Percentiles rank a stretch among this genome's conserved stretches.
phyloP scores from a whole-genome alignment of 1,140 invertebrate genomes.

The Drosophila parvula region DNA sequence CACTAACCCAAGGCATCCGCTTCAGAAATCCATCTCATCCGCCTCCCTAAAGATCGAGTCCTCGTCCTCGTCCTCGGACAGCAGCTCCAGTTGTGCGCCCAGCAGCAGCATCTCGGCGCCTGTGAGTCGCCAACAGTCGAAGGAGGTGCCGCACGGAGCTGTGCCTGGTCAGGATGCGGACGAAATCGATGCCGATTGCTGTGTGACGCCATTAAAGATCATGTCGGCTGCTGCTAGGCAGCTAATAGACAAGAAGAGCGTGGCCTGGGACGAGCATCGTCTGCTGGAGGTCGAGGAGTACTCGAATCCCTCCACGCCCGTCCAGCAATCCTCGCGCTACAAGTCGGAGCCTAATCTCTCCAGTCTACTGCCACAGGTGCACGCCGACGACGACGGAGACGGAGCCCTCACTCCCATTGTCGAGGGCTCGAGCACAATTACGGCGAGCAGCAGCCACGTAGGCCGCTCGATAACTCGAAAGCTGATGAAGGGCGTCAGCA shows the following conservation, averaged over 20 bases:
- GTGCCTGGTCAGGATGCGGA: slow-evolving; percentile 54
- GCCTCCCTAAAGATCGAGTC: slow-evolving; percentile 69
- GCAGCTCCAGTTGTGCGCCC: slow-evolving; percentile 47
- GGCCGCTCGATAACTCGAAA: slow-evolving; percentile 74
- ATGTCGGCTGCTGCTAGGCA: slow-evolving; percentile 70
- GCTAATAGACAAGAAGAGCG: slow-evolving; percentile 69
- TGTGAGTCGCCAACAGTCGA: slow-evolving; percentile 72
- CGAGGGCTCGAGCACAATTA: slow-evolving; percentile 45
- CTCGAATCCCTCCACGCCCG: slow-evolving; percentile 73
- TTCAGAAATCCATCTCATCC: slow-evolving; percentile 83
- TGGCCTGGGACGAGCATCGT: slow-evolving; percentile 73
- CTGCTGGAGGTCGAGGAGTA: slow-evolving; percentile 76
- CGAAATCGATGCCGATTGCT: slow-evolving; percentile 58
- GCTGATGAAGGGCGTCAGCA: slow-evolving; percentile 83
- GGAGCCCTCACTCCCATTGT: slow-evolving; percentile 65
- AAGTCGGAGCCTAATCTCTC: slow-evolving; percentile 83
- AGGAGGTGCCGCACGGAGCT: slow-evolving; percentile 37
- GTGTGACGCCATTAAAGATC: slow-evolving; percentile 70
- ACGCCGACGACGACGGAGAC: slow-evolving; percentile 40
- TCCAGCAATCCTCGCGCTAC: slow-evolving; percentile 74
- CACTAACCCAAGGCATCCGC: slow-evolving; percentile 61
- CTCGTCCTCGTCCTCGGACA: slow-evolving; percentile 61
- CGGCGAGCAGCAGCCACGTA: slow-evolving; percentile 39
- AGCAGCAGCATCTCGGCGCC: slow-evolving; percentile 65
- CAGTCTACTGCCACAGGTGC: slow-evolving; percentile 59